Base-by-base conservation (phyloP, 1,140 invertebrate species). In the Medauroidea extradentata region DNA sequence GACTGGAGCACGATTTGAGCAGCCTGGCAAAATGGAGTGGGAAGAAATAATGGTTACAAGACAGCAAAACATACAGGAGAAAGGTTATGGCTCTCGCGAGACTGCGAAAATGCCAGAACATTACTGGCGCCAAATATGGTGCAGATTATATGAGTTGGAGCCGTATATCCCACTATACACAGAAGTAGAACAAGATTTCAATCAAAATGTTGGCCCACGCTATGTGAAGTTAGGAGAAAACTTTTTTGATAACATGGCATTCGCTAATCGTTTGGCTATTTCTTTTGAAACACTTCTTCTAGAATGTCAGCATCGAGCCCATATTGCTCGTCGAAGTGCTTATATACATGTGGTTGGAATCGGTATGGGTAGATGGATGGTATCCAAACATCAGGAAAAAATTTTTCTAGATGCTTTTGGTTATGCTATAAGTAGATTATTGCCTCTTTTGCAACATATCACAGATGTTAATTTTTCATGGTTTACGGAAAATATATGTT, bases 31-130 rank as follows among this genome's bases (percentile, higher is more conserved):
- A 0, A 83, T 83, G 82, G 82, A 83, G 59, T 82, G 77, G 62
- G 78, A 82, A 60, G 81, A 83, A 55, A 78, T 82, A 46, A 57
- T 83, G 0, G 66, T 82, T 5, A 75, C 74, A 0, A 67, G 71
- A 29, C 48, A 67, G 2, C 82, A 83, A 61, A 83, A 83, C 61
- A 78, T 71, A 14, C 50, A 63, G 3, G 69, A 73, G 13, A 72
- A 76, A 25, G 81, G 82, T 63, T 83, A 74, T 27, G 48, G 48
- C 8, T n/a, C 21, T 53, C 29, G 4, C 5, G 14, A 24, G 68
- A 71, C 14, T 69, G 68, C 16, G 64, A 64, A 21, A 41, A 65
- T 2, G 14, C 39, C 0, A 39, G 63, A 9, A 62, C 71, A 7
- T 1, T 67, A 39, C 54, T 51, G 75, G 19, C 63, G 71, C 11